A percentile compares a stretch with the other conserved stretches of the same genome.
phyloP scores from a whole-genome alignment of 2,888 invertebrate genomes.

The Aethes cnicana region DNA sequence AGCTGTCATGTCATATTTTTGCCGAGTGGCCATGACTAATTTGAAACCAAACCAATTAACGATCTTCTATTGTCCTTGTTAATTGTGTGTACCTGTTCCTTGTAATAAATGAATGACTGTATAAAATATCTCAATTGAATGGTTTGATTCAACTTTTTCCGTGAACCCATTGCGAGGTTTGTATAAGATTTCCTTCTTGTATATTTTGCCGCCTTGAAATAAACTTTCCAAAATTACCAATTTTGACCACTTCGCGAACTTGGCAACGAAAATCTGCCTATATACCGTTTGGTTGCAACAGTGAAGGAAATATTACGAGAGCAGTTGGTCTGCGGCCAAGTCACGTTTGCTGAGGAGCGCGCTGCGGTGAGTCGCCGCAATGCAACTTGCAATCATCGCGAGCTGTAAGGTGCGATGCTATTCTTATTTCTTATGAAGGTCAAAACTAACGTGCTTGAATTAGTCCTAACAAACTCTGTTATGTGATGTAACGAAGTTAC shows the following conservation, averaged over 20 bases:
- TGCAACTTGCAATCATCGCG: slow-evolving; percentile 18
- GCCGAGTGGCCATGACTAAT: not conserved
- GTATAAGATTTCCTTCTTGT: no score
- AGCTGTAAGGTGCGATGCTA: slow-evolving; percentile 13
- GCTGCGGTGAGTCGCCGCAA: slow-evolving; percentile 33
- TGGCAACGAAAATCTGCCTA: slow-evolving; percentile 22
- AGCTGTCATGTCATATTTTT: slow-evolving; percentile 4
- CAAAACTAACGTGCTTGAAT: not conserved
- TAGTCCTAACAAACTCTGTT: slow-evolving; percentile 6
- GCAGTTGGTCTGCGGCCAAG: slow-evolving; percentile 65
- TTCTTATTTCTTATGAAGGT: slow-evolving; percentile 20
- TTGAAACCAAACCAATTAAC: not conserved
- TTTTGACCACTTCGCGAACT: slow-evolving; percentile 24
- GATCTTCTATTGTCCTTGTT: not conserved
- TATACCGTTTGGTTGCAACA: slow-evolving; percentile 22
- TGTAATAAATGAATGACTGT: not conserved
- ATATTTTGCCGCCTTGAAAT: not conserved
- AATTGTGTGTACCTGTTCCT: not conserved
- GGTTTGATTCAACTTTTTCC: no score
- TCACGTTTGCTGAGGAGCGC: slow-evolving; percentile 63
- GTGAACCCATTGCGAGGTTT: no score
- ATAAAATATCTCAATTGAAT: no score
- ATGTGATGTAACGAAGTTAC: slow-evolving; percentile 14
- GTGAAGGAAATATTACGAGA: slow-evolving; percentile 44
- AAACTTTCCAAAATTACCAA: slow-evolving; percentile 13